A percentile compares a stretch with the other conserved stretches of the same genome.
phyloP scores from a whole-genome alignment of 2,888 invertebrate genomes.

The Eristalinus sepulchralis region DNA sequence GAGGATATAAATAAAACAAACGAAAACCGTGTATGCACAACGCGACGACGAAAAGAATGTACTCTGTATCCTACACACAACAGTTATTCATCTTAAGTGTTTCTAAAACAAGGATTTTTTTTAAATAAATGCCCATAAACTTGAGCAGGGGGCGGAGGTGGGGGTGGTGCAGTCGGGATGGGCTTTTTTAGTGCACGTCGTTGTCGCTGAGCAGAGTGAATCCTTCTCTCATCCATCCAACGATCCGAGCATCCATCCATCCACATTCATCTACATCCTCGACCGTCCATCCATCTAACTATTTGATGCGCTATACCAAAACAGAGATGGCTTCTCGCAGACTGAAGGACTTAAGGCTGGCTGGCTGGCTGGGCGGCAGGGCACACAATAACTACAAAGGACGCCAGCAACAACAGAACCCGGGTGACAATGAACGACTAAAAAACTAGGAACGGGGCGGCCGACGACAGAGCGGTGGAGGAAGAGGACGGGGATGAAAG shows the following conservation, averaged over 20 bases:
- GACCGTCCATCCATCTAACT: slow-evolving; percentile 35
- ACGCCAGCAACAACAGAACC: slow-evolving; percentile 10
- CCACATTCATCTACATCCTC: slow-evolving; percentile 2
- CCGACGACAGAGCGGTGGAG: neutral
- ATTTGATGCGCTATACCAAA: slow-evolving; percentile 48
- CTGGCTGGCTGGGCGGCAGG: slow-evolving; percentile 3
- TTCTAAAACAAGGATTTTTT: slow-evolving; percentile 57
- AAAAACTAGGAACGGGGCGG: slow-evolving; percentile 18
- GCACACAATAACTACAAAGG: slow-evolving; percentile 6
- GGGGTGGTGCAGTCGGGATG: neutral
- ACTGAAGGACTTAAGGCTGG: slow-evolving; percentile 48
- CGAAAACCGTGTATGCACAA: neutral
- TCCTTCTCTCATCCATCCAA: slow-evolving; percentile 26
- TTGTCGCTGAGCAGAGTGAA: neutral
- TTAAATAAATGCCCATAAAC: slow-evolving; percentile 66
- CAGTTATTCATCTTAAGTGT: slow-evolving; percentile 62
- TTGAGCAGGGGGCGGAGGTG: slow-evolving; percentile 5
- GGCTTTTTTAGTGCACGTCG: slow-evolving; percentile 24
- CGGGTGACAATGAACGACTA: slow-evolving; percentile 13
- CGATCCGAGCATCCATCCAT: slow-evolving; percentile 4
- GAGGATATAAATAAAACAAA: neutral
- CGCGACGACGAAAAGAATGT: slow-evolving; percentile 2
- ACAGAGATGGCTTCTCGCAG: slow-evolving; percentile 52
- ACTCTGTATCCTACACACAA: slow-evolving; percentile 20
- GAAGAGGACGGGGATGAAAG: neutral